Base-by-base conservation (phyloP, 2,113 vertebrate species). In the Australoheros scitulus region DNA sequence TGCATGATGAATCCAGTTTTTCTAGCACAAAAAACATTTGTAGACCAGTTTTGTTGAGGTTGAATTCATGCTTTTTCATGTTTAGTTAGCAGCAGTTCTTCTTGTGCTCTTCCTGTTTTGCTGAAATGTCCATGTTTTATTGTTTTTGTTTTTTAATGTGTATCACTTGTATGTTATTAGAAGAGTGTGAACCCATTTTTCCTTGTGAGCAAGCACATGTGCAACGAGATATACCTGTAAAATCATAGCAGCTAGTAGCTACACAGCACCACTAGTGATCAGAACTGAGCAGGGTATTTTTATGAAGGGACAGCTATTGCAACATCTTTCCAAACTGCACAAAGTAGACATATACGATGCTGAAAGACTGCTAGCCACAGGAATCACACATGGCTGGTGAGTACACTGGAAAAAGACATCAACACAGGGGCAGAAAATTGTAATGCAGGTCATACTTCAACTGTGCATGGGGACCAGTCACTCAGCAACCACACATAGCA, bases 401-500 rank as follows among this genome's bases (percentile, higher is more conserved):
- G 18, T 55, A 55, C 47, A 72, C 18, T n/a, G 68, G 17, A 72
- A 13, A 55, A 80, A 70, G 3, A 50, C 15, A 50, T 70, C 68
- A 32, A 32, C 68, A 55, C 0, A 52, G 11, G 32, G 11, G 26
- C 6, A 20, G 13, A 72, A 72, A 72, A 72, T 11, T 20, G 18
- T n/a, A 26, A 41, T 11, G 17, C 52, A 63, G 20, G 6, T 86
- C 81, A 13, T 97, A 99, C 98, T 97, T 98, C 96, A 47, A 98
- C 50, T 22, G 61, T 91, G 93, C 98, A 99, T 26, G 90, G 34
- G 4, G 97, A 97, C 98, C 98, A 99, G 3, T 96, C 96, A 7
- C 97, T 96, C 41, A 98, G 95, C 47, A 94, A 83, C 98, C 98
- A 99, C 81, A 87, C 94, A 85, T 98, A 98, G 95, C 98, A 99